Evolutionary conservation across 2,888 invertebrate genomes (phyloP), one percentile per base, ranked within the genome.

Genomic region (Serripes groenlandicus): DNA sequence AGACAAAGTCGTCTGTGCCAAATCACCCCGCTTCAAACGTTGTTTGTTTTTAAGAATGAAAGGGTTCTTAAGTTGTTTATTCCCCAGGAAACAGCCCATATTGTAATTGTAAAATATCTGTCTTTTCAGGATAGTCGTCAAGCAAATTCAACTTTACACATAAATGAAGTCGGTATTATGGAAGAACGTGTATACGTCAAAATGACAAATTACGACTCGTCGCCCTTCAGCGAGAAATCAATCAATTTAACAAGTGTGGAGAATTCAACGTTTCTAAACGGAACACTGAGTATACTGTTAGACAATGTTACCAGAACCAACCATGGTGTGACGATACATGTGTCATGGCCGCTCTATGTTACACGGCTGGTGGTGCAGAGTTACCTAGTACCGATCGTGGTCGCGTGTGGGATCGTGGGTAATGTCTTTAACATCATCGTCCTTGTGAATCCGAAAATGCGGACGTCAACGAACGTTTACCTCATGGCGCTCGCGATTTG

Each of bases 401-500:
- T 91, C 15, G 82, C 88, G 0, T 86, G 92, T 35, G 94, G 94
- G 0, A 85, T 94, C 11, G 75, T 93, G 4, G 94, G 94, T 3
- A 94, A 94, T 88, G 64, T 90, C 11, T 86, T 94, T 9, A 94
- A 93, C 84, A 92, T 94, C 23, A 88, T 92, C 11, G 94, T 94
- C 11, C 86, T 94, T 26, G 89, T 92, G 4, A 91, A 93, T 35
- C 91, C 91, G 1, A 90, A 91, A 72, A 94, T 94, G 94, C 84
- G 91, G 37, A 90, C 90, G n/a, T 94, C 94, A 0, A 94, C 94
- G 9, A 94, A 94, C 81, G 89, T 92, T 81, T 97, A 97, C 94
- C 95, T 97, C 87, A 96, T 97, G 74, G 97, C 97, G 0, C 94
- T 97, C 87, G 97, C 97, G 62, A 95, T 96, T 80, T 96, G 96